Evolutionary conservation across 2,113 vertebrate species (phyloP), one percentile per base, ranked within the genome.

Genomic region (Thunnus thynnus): DNA sequence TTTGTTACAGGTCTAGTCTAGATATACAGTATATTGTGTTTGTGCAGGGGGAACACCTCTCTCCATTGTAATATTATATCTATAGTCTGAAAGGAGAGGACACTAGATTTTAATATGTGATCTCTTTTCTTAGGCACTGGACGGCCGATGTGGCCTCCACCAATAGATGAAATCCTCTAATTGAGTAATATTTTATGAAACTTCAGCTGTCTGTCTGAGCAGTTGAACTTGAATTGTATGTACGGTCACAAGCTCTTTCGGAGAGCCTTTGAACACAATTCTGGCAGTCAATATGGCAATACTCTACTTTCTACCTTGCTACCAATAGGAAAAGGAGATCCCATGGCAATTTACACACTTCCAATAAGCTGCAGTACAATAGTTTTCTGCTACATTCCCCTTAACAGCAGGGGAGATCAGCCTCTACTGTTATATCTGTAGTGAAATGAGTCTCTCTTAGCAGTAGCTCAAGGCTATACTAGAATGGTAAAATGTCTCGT

Each of bases 21-120:
- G 46, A 83, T 86, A 70, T 83, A 30, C 27, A 30, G 27, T 30
- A 80, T 58, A 70, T 84, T 88, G 58, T 80, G 54, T 85, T 81
- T 87, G 71, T 73, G 47, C 52, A 80, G 75, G 56, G 41, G 52
- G 20, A 58, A 60, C 63, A 76, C 64, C 36, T 25, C 30, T 76
- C 51, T 72, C 25, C 32, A 20, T 25, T 83, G 54, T 68, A 57
- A 86, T 82, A 83, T 83, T 76, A 51, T 64, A 56, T 72, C 27
- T 54, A 52, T 48, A 72, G 56, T n/a, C 41, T 57, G 10, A 60
- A 72, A 67, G n/a, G 25, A 75, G 36, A 68, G 44, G 27, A 70
- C 52, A 63, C 54, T 47, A n/a, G 50, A 57, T 79, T 78, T 71
- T 83, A 72, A 80, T 85, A 64, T 57, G 8, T 57, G 36, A 67